Percentiles rank a stretch among this genome's conserved stretches.
Conservation (phyloP, 2,797 vertebrate species). For the Euphonia xanthogaster region DNA sequence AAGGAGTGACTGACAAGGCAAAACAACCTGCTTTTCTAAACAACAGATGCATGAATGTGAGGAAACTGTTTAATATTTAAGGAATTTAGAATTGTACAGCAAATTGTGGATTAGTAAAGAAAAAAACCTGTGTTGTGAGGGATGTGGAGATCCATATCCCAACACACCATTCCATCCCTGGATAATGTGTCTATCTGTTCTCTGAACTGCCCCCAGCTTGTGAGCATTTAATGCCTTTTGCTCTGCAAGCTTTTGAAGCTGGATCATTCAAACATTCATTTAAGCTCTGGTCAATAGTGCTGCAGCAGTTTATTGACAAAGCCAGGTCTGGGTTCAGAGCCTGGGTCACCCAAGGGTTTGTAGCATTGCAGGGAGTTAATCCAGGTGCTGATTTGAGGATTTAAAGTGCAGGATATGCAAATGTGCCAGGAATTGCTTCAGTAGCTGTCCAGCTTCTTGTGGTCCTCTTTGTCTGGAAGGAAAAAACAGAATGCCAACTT, state of each 20-base stretch:
- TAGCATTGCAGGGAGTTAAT: background rate
- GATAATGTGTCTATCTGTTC: background rate
- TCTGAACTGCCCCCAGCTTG: background rate
- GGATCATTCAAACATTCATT: background rate
- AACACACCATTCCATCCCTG: accelerated
- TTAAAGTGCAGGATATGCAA: background rate
- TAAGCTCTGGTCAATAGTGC: background rate
- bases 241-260: background rate
- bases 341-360: background rate
- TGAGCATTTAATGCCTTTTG: background rate
- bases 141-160: no score
- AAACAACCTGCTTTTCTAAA: background rate
- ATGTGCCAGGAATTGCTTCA: background rate
- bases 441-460: background rate
- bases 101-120: background rate
- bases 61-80: background rate
- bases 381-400: background rate
- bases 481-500: background rate
- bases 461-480: background rate
- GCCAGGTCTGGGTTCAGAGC: background rate
- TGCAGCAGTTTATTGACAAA: background rate
- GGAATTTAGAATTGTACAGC: background rate
- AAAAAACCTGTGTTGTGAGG: background rate
- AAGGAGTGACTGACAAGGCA: background rate
- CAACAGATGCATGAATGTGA: background rate